Base-by-base conservation (phyloP, 1,140 invertebrate species). In the Homarus americanus region DNA sequence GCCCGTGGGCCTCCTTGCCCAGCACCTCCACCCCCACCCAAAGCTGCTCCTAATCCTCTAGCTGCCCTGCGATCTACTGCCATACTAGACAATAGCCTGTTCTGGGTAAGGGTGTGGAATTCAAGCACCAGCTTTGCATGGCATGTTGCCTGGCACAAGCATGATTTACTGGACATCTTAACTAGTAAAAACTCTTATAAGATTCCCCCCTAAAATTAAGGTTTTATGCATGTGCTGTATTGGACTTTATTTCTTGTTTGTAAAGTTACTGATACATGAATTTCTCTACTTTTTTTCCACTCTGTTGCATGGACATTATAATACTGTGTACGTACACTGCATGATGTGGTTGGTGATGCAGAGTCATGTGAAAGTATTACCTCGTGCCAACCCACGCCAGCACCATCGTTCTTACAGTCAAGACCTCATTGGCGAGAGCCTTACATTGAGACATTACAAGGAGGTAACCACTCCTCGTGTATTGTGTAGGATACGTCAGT, bases 211-310 rank as follows among this genome's bases (percentile, higher is more conserved):
- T n/a, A n/a, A n/a, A n/a, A n/a, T n/a, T n/a, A n/a, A n/a, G n/a
- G n/a, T n/a, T n/a, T n/a, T n/a, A 49, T 49, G 44, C 44, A 49
- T 49, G 17, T 49, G 17, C 44, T 10, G 44, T 49, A 17, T 49
- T 0, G 9, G 17, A 58, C 5, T 20, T 58, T 58, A n/a, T n/a
- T n/a, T 58, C 4, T 20, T 24, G 17, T 58, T 58, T 1, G 17
- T 20, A 58, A 58, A 58, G 53, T 58, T 40, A 28, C 41, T 24
- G 10, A 17, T 24, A 78, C 40, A 28, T 9, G 34, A 5, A 28
- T 44, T 15, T 69, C 10, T 32, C 40, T 36, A 53, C n/a, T 49
- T 58, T 93, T 83, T 95, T 95, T 94, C 94, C 94, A 36, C 28
- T 94, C 94, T 94, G 34, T 32, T 75, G 44, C n/a, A 36, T 49